phyloP scores from a whole-genome alignment of 1,140 invertebrate genomes.

The Aphelinus certus region DNA sequence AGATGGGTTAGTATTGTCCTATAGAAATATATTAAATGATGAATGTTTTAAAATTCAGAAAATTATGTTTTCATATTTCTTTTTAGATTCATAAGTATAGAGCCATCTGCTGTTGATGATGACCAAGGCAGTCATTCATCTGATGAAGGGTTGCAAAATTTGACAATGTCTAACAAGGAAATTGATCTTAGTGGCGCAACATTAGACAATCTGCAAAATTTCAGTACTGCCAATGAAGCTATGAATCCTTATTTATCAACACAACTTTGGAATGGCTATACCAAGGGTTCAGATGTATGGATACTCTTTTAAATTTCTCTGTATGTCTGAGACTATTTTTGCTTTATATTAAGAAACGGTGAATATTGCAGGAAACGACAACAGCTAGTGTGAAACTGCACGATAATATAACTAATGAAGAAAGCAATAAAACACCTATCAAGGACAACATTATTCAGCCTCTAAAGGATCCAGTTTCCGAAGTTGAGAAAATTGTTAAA shows the following conservation, averaged over 20 bases:
- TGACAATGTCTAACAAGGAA: slow-evolving; percentile 51
- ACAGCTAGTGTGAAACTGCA: slow-evolving; percentile 29
- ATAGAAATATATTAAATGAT: neutral
- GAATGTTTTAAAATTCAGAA: neutral
- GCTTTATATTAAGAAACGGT: neutral
- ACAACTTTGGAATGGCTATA: slow-evolving; percentile 53
- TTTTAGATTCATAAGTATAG: slow-evolving; percentile 75
- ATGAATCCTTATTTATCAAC: slow-evolving; percentile 54
- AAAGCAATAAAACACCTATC: slow-evolving; percentile 44
- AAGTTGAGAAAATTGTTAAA: slow-evolving; percentile 63
- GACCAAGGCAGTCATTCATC: slow-evolving; percentile 56
- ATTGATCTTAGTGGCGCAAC: slow-evolving; percentile 45
- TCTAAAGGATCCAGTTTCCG: slow-evolving; percentile 60
- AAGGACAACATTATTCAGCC: slow-evolving; percentile 54
- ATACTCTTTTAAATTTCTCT: no score
- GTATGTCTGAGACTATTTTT: no score
- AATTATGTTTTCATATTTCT: slow-evolving; percentile 34
- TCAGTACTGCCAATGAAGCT: slow-evolving; percentile 55
- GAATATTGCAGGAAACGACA: slow-evolving; percentile 21
- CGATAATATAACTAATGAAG: slow-evolving; percentile 47
- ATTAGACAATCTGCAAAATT: slow-evolving; percentile 49
- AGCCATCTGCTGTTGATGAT: slow-evolving; percentile 72
- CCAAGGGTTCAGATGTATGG: slow-evolving; percentile 9
- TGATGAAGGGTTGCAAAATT: slow-evolving; percentile 56
- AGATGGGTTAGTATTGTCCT: slow-evolving; percentile 69